Base-by-base conservation (phyloP, 2,113 vertebrate genomes). In the Phalacrocorax pelagicus region DNA sequence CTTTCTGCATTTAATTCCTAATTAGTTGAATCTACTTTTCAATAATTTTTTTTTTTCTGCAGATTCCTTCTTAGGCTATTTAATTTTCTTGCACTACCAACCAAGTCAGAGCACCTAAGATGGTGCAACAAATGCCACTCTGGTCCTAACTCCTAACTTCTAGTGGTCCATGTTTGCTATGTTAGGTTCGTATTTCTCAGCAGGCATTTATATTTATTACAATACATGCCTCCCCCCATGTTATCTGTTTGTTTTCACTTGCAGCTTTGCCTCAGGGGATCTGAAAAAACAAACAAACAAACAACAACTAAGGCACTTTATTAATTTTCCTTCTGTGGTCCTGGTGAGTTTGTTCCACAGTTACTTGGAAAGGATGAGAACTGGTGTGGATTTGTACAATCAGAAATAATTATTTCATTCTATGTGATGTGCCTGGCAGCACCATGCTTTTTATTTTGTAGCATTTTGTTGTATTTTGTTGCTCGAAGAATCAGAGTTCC, bases 111-210 rank as follows among this genome's bases (percentile, higher is more conserved):
- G 20, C 20, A 71, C 27, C 10, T 49, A 67, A 66, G 10, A 3
- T 32, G 5, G n/a, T 29, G 34, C 3, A 24, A 42, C 12, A 74
- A 65, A 29, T 0, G 1, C 17, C 3, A 29, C 15, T 11, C 22
- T 42, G 40, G 17, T 14, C 78, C 29, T 19, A 69, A 24, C 3
- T 2, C 38, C 38, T 38, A 38, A 38, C 38, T 38, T 27, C 42
- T 51, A 21, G 23, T 42, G 15, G 36, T 66, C 26, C 11, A 6
- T 51, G 4, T 63, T 42, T 51, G n/a, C 9, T 32, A 66, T 2
- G 1, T 34, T 14, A 82, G 21, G 3, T 72, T 83, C 44, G 66
- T 5, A 1, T 62, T 84, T 93, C 21, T 81, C 59, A 90, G 49
- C 81, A 83, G 47, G 36, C 9, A 63, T 63, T 52, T 32, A n/a